phyloP scores from a whole-genome alignment of 1,140 invertebrate genomes.

The Nilaparvata lugens region DNA sequence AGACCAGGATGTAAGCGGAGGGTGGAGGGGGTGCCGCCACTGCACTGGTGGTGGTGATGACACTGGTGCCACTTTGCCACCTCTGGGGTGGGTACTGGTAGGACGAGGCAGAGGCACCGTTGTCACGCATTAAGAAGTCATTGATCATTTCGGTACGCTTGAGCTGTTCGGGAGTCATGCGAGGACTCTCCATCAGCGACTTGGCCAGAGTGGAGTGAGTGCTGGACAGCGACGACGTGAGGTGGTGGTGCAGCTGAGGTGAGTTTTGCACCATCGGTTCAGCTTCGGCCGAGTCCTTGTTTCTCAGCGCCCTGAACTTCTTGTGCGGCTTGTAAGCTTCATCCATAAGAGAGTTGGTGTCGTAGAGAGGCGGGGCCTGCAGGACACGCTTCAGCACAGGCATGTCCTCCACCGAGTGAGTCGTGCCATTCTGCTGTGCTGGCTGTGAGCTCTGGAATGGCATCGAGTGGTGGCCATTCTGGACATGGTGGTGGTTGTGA shows the following conservation, averaged over 20 bases:
- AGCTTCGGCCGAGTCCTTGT: slow-evolving; percentile 67
- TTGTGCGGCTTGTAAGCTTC: slow-evolving; percentile 92
- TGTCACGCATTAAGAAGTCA: slow-evolving; percentile 75
- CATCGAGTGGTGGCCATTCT: slow-evolving; percentile 4
- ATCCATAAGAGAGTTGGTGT: slow-evolving; percentile 83
- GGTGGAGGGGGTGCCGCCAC: slow-evolving; percentile 12
- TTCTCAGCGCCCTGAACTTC: slow-evolving; percentile 76
- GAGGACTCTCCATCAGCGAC: slow-evolving; percentile 76
- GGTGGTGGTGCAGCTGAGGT: slow-evolving; percentile 40
- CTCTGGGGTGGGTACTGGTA: slow-evolving; percentile 17
- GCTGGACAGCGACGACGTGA: slow-evolving; percentile 53
- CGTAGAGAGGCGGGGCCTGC: slow-evolving; percentile 81
- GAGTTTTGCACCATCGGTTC: slow-evolving; percentile 43
- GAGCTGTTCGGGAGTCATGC: slow-evolving; percentile 79
- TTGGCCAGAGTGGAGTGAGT: slow-evolving; percentile 80
- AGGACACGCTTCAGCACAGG: slow-evolving; percentile 84
- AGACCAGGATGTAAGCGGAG: slow-evolving; percentile 27
- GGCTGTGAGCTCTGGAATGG: neutral
- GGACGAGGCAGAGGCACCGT: slow-evolving; percentile 29
- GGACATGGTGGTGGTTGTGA: slow-evolving; percentile 25
- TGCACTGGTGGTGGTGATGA: slow-evolving; percentile 29
- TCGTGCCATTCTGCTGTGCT: slow-evolving; percentile 17
- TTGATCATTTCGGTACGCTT: slow-evolving; percentile 83
- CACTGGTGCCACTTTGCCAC: slow-evolving; percentile 20
- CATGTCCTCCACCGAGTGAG: slow-evolving; percentile 73